Evolutionary conservation across 2,888 invertebrate species (phyloP).

Genomic region (Noctua comes): DNA sequence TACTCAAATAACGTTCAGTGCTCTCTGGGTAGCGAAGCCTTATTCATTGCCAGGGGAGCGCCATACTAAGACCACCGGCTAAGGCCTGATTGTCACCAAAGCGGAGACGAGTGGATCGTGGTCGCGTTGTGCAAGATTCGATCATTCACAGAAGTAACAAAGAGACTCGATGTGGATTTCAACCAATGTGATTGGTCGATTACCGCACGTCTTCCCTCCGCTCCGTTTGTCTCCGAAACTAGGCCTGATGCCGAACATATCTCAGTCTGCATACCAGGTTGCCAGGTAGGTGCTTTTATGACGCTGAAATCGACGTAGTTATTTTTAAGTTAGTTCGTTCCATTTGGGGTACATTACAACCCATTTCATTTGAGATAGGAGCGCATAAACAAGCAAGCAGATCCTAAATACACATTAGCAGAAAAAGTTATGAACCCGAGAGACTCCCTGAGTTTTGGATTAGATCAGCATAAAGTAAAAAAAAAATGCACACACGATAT

Average conservation of each 20-base stretch:
- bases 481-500: not conserved
- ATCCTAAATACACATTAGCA: constrained; percentile 36
- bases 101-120: not conserved
- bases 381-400: not conserved
- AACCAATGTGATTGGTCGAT: not conserved
- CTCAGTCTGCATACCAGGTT: not conserved
- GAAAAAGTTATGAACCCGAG: not conserved
- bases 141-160: not conserved
- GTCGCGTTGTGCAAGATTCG: not conserved
- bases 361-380: constrained; percentile 18
- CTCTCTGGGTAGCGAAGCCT: not conserved
- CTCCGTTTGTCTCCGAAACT: not conserved
- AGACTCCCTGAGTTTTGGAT: not conserved
- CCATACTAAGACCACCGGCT: not conserved
- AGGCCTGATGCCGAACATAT: not conserved
- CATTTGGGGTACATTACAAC: not conserved
- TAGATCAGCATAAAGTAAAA: not conserved
- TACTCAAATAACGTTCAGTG: not conserved
- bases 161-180: not conserved
- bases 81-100: not conserved
- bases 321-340: not conserved
- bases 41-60: not conserved
- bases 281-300: not conserved
- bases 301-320: not conserved
- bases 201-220: not conserved